Percentiles rank a stretch among this genome's conserved stretches.
These are phyloP conservation scores for Reinhardtius hippoglossoides DNA, from an alignment of 2,113 vertebrate genomes.

Conservation along the genomic window DNA sequence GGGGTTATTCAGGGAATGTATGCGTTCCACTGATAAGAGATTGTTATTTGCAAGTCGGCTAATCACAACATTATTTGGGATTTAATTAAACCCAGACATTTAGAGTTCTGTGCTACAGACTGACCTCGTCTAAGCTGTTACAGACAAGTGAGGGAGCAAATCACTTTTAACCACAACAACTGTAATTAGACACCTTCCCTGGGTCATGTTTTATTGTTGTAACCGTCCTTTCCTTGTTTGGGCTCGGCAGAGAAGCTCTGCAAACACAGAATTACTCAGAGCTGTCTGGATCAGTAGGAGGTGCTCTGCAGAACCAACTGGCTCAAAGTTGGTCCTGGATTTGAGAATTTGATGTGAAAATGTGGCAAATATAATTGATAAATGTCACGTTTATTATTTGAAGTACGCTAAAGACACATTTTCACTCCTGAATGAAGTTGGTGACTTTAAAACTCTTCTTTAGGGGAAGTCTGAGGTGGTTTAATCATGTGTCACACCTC, in stretches of 20 bases:
- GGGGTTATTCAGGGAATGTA: slow-evolving; percentile 11
- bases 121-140: too few species aligned
- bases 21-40: slow-evolving; percentile 23
- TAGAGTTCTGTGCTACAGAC: slow-evolving; percentile 9
- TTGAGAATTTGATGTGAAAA: too few species aligned
- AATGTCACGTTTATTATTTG: not conserved
- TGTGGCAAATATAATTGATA: too few species aligned
- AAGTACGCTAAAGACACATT: not conserved
- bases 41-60: slow-evolving; percentile 24
- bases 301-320: not conserved
- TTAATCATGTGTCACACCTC: not conserved
- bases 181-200: too few species aligned
- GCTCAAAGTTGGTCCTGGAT: too few species aligned
- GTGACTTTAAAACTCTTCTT: not conserved
- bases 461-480: not conserved
- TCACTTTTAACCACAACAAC: not conserved
- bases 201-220: too few species aligned
- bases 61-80: slow-evolving; percentile 7
- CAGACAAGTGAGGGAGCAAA: not conserved
- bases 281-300: too few species aligned
- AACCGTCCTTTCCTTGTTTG: too few species aligned
- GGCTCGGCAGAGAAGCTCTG: too few species aligned
- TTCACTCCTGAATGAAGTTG: too few species aligned
- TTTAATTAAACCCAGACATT: not conserved
- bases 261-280: too few species aligned